Evolutionary conservation across 2,888 invertebrate genomes (phyloP).

Genomic region (Mesodorylaimus sp.): DNA sequence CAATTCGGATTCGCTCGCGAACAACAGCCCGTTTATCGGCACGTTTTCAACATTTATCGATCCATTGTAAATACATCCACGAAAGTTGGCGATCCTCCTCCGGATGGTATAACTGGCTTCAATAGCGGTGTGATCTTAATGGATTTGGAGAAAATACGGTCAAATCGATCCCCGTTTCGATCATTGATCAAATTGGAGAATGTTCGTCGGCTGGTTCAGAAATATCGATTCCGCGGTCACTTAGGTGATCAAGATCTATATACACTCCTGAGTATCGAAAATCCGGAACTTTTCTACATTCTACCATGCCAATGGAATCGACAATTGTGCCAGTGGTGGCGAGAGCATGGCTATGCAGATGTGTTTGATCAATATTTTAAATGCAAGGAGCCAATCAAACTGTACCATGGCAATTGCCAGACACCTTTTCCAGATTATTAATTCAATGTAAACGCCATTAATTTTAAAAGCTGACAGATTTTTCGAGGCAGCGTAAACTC

Average conservation of each 20-base stretch:
- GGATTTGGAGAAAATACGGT: conserved; percentile 46
- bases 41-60: conserved; percentile 50
- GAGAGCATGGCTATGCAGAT: conserved; percentile 50
- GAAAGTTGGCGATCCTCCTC: conserved; percentile 42
- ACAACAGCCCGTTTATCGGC: conserved; percentile 56
- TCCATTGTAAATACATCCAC: conserved; percentile 45
- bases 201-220: conserved; percentile 26
- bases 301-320: conserved; percentile 60
- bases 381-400: conserved; percentile 46
- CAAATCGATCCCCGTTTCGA: conserved; percentile 37
- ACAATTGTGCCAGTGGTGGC: conserved; percentile 64
- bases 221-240: conserved; percentile 32
- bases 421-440: conserved; percentile 48
- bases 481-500: no score
- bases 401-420: conserved; percentile 58
- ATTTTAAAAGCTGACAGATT: no score
- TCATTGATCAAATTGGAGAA: conserved; percentile 33
- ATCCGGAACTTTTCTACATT: conserved; percentile 50
- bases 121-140: conserved; percentile 61
- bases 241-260: conserved; percentile 61
- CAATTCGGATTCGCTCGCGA: conserved; percentile 55
- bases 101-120: conserved; percentile 46
- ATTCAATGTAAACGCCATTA: no score
- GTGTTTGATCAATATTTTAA: conserved; percentile 52
- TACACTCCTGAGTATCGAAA: conserved; percentile 49